These are phyloP conservation scores for Cyclina sinensis DNA, from an alignment of 1,140 invertebrate genomes.

Conservation along the genomic window DNA sequence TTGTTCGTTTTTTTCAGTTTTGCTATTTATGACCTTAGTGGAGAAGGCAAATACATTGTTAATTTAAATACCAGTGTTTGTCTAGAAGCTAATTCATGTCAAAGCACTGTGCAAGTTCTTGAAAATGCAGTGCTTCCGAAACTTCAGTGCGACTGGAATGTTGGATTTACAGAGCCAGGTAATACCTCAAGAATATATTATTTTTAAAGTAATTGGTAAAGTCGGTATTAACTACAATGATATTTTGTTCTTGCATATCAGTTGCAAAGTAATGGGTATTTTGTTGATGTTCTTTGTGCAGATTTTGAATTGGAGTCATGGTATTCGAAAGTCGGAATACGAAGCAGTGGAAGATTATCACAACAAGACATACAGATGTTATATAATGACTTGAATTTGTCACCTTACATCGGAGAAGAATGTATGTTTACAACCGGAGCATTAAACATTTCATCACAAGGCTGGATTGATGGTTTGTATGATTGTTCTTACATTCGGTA, in stretches of 20 bases:
- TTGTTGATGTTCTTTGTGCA: neutral
- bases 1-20: neutral
- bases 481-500: too few relatives aligned
- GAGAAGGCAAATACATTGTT: constrained; percentile 59
- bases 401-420: neutral
- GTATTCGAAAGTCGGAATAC: neutral
- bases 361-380: neutral
- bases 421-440: constrained; percentile 1
- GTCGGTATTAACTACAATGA: too few relatives aligned
- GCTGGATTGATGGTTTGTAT: neutral
- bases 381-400: neutral
- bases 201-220: too few relatives aligned
- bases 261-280: too few relatives aligned
- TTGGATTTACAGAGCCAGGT: constrained; percentile 25
- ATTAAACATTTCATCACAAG: neutral
- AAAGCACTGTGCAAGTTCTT: constrained; percentile 21
- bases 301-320: constrained; percentile 15
- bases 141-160: constrained; percentile 53
- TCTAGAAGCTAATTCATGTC: constrained; percentile 52
- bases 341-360: neutral
- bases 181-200: neutral
- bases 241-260: too few relatives aligned
- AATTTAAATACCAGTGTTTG: constrained; percentile 62
- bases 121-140: constrained; percentile 55
- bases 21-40: constrained; percentile 36